These are phyloP conservation scores for Polypterus senegalus DNA, from an alignment of 2,113 vertebrate genomes.

Conservation along the genomic window DNA sequence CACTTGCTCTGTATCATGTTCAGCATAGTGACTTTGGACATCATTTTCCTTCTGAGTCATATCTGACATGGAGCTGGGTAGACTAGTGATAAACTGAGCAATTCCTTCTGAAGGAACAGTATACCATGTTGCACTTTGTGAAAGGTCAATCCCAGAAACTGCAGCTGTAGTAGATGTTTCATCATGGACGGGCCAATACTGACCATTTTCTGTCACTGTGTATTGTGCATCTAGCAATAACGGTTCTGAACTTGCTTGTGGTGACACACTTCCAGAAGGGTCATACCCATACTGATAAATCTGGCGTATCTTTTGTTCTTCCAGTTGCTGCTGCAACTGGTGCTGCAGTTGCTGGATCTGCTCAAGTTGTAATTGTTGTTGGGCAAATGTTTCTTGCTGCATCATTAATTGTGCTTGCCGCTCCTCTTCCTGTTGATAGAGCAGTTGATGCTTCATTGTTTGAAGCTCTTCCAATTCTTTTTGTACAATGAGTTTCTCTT, in stretches of 20 bases:
- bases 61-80: slow-evolving; percentile 62
- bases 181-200: slow-evolving; percentile 82
- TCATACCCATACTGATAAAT: slow-evolving; percentile 73
- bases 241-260: slow-evolving; percentile 61
- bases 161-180: slow-evolving; percentile 51
- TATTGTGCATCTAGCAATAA: slow-evolving; percentile 75
- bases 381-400: slow-evolving; percentile 84
- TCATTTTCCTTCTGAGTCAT: slow-evolving; percentile 62
- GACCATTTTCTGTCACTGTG: slow-evolving; percentile 59
- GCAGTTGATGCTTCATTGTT: slow-evolving; percentile 88
- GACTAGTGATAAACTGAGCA: slow-evolving; percentile 54
- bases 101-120: slow-evolving; percentile 57
- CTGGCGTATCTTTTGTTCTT: slow-evolving; percentile 79
- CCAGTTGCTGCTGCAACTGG: slow-evolving; percentile 84
- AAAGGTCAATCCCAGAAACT: slow-evolving; percentile 51
- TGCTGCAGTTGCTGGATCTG: slow-evolving; percentile 93
- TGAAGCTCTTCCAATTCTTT: slow-evolving; percentile 92
- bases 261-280: slow-evolving; percentile 44
- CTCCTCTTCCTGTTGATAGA: slow-evolving; percentile 89
- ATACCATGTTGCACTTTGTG: slow-evolving; percentile 56
- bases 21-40: slow-evolving; percentile 59
- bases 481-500: slow-evolving; percentile 91
- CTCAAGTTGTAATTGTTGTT: slow-evolving; percentile 84
- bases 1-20: slow-evolving; percentile 42
- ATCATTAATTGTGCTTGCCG: slow-evolving; percentile 89